Evolutionary conservation across 2,113 vertebrate species (phyloP).

Genomic region (Synodontis membranacea): DNA sequence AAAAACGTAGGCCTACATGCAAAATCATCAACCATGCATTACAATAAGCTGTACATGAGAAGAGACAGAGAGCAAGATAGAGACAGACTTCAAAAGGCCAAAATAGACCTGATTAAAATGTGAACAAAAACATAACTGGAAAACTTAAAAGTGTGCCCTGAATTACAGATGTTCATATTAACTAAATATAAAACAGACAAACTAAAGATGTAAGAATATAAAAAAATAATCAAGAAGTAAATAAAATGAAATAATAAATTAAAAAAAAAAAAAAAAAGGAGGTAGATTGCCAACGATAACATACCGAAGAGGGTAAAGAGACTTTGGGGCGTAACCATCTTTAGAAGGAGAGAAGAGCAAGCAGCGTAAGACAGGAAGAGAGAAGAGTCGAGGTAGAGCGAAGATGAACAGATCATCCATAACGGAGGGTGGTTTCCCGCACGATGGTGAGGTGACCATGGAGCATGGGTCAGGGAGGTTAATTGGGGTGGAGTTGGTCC

Average conservation of each 20-base stretch:
- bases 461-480: slow-evolving; percentile 94
- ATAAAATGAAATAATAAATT: slow-evolving; percentile 82
- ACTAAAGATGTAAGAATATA: slow-evolving; percentile 18
- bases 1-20: slow-evolving; percentile 80
- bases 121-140: slow-evolving; percentile 35
- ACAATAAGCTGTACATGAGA: slow-evolving; percentile 87
- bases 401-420: slow-evolving; percentile 99
- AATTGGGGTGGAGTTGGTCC: slow-evolving; percentile 97
- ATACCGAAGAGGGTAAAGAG: slow-evolving; percentile 98
- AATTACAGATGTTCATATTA: slow-evolving; percentile 38
- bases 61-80: slow-evolving; percentile 73
- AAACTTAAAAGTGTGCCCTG: slow-evolving; percentile 46
- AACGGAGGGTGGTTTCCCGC: slow-evolving; percentile 95
- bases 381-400: slow-evolving; percentile 98
- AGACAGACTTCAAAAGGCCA: slow-evolving; percentile 53
- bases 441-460: slow-evolving; percentile 96
- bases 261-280: slow-evolving; percentile 84
- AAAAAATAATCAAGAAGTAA: slow-evolving; percentile 74
- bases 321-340: slow-evolving; percentile 99
- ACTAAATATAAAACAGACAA: slow-evolving; percentile 25
- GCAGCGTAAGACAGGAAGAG: slow-evolving; percentile 97
- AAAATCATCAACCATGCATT: slow-evolving; percentile 91
- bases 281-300: slow-evolving; percentile 95
- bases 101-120: slow-evolving; percentile 19
- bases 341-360: slow-evolving; percentile 80